These are phyloP conservation scores for Glomeris maerens DNA, from an alignment of 1,140 invertebrate genomes.

Conservation along the genomic window DNA sequence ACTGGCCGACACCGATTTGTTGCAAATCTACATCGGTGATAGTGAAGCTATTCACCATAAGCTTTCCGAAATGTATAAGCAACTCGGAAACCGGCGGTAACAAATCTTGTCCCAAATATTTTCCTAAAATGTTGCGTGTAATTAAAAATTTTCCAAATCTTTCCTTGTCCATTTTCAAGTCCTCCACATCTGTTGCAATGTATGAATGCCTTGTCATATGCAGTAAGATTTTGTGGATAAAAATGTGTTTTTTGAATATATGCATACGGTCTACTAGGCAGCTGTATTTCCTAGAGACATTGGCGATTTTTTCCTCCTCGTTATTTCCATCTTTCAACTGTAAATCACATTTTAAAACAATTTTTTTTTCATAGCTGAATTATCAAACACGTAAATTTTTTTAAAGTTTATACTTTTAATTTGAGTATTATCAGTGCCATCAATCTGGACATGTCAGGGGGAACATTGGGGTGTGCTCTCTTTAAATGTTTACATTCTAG, in stretches of 20 bases:
- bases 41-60: no score
- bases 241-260: no score
- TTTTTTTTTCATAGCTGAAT: neutral
- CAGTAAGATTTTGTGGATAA: neutral
- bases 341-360: neutral
- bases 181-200: constrained; percentile 13
- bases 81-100: neutral
- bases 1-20: neutral
- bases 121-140: constrained; percentile 7
- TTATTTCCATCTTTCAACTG: neutral
- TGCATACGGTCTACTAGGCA: neutral
- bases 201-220: neutral
- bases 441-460: constrained; percentile 1
- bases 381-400: neutral
- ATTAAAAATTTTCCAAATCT: constrained; percentile 8
- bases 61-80: neutral
- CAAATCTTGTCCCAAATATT: constrained; percentile 18
- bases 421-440: constrained; percentile 8
- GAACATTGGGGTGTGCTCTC: neutral
- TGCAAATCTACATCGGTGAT: neutral
- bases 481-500: constrained; percentile 6
- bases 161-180: constrained; percentile 11
- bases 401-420: constrained; percentile 8
- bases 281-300: neutral
- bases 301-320: neutral